These are phyloP conservation scores for Aphaenogaster floridana DNA, from an alignment of 1,140 invertebrate species.

Conservation along the genomic window DNA sequence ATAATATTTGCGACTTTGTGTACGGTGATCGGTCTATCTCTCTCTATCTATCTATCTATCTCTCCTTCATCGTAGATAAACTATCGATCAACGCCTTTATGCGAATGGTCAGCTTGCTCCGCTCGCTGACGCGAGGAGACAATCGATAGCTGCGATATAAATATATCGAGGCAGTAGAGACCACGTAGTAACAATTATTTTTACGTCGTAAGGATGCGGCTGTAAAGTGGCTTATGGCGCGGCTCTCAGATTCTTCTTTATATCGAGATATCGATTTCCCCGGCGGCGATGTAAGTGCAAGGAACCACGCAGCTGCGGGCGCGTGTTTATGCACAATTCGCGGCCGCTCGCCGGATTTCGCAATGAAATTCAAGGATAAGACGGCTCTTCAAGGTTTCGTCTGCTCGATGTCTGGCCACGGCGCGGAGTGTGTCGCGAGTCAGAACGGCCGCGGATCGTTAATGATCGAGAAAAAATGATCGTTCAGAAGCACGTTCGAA, in stretches of 20 bases:
- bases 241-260: background rate
- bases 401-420: constrained; percentile 14
- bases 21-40: background rate
- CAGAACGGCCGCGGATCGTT: background rate
- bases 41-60: background rate
- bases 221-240: constrained; percentile 14
- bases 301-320: constrained; percentile 17
- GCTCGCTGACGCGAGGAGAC: constrained; percentile 41
- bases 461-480: background rate
- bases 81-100: constrained; percentile 64
- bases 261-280: constrained; percentile 44
- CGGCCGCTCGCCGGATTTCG: constrained; percentile 64
- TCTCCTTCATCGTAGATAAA: constrained; percentile 33
- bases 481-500: background rate
- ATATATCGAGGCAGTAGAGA: constrained; percentile 58
- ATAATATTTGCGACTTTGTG: constrained; percentile 45
- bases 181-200: constrained; percentile 64
- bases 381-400: constrained; percentile 69
- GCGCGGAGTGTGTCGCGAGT: background rate
- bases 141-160: constrained; percentile 70
- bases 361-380: constrained; percentile 73
- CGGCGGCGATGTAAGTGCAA: constrained; percentile 24
- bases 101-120: constrained; percentile 41
- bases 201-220: constrained; percentile 40
- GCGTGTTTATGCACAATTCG: constrained; percentile 59